A percentile compares a stretch with the other conserved stretches of the same genome.
These are phyloP conservation scores for Tribolium madens DNA, from an alignment of 1,140 invertebrate genomes.

Conservation along the genomic window DNA sequence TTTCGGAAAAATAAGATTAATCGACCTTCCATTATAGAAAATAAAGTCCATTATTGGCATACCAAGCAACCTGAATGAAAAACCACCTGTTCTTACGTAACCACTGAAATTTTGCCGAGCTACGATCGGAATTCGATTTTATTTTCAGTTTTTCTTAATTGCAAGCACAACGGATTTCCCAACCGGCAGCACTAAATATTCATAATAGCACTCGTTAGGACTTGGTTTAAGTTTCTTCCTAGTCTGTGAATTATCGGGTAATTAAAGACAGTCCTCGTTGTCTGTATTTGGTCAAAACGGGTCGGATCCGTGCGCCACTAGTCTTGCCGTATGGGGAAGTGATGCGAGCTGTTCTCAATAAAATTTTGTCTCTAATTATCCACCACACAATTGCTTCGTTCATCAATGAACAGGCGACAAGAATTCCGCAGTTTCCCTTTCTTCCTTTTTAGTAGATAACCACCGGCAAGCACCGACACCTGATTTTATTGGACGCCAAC, in stretches of 20 bases:
- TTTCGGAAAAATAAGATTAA: not conserved
- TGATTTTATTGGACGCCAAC: slow-evolving; percentile 21
- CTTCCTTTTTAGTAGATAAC: slow-evolving; percentile 11
- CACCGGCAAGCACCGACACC: slow-evolving; percentile 2
- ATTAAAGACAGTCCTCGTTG: slow-evolving; percentile 47
- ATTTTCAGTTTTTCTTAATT: slow-evolving; percentile 20
- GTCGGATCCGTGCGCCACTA: slow-evolving; percentile 47
- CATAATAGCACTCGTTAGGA: slow-evolving; percentile 40
- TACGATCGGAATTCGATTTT: not conserved
- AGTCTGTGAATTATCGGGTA: slow-evolving; percentile 50
- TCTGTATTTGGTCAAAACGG: slow-evolving; percentile 53
- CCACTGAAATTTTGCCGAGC: slow-evolving; percentile 1
- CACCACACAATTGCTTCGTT: slow-evolving; percentile 20
- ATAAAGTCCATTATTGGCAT: not conserved
- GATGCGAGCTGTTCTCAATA: slow-evolving; percentile 18
- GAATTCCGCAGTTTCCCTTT: slow-evolving; percentile 2
- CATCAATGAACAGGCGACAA: slow-evolving; percentile 18
- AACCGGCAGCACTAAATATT: slow-evolving; percentile 9
- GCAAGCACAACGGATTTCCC: slow-evolving; percentile 14
- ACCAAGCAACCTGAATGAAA: not conserved
- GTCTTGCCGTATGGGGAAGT: slow-evolving; percentile 50
- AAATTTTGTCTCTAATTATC: slow-evolving; percentile 30
- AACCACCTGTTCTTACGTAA: not conserved
- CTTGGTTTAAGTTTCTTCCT: slow-evolving; percentile 46
- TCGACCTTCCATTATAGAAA: not conserved